Evolutionary conservation across 1,140 invertebrate species (phyloP).

Genomic region (Plodia interpunctella): DNA sequence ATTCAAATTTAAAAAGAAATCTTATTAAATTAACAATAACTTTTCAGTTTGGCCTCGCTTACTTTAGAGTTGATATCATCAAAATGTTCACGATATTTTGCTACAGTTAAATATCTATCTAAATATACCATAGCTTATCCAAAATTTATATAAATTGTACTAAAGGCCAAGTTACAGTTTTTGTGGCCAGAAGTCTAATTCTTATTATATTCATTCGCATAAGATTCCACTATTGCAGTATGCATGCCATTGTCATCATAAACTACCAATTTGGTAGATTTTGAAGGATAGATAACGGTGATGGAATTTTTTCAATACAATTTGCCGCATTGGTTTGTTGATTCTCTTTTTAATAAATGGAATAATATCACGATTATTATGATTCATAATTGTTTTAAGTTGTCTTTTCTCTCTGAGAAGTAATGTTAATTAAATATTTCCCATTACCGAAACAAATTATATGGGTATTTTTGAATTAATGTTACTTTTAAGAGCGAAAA

Average conservation of each 20-base stretch:
- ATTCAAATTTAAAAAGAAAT: no score
- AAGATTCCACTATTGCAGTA: neutral
- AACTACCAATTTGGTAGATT: conserved; percentile 12
- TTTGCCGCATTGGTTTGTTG: no score
- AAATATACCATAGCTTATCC: conserved; percentile 42
- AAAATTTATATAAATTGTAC: conserved; percentile 10
- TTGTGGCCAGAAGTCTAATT: neutral
- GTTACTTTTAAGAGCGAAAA: no score
- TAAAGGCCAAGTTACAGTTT: neutral
- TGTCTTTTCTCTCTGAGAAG: no score
- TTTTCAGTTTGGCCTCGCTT: no score
- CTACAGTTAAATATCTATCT: conserved; percentile 48
- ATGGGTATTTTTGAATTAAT: no score
- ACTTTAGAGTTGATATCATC: conserved; percentile 28
- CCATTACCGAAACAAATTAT: no score
- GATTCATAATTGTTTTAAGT: no score
- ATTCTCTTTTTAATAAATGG: conserved; percentile 9
- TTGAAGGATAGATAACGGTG: conserved; percentile 11
- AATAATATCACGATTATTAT: no score
- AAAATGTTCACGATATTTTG: conserved; percentile 39
- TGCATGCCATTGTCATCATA: neutral
- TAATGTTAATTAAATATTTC: no score
- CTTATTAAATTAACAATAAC: no score
- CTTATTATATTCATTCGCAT: conserved; percentile 8
- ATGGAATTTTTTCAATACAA: conserved; percentile 23